These are phyloP conservation scores for Monodelphis domestica DNA, from an alignment of 2,797 vertebrate species.

Conservation along the genomic window DNA sequence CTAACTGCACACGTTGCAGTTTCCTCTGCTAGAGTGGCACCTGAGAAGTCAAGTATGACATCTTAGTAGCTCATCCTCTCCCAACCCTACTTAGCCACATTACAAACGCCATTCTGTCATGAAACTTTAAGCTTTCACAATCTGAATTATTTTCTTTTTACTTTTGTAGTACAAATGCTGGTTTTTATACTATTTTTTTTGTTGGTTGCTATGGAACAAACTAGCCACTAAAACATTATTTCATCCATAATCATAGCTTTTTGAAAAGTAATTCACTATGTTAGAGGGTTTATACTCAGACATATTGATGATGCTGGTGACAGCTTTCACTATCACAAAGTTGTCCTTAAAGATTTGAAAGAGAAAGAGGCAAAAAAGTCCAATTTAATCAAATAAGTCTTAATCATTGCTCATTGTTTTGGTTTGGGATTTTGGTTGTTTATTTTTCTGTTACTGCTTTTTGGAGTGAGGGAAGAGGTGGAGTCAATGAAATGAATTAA, in stretches of 20 bases:
- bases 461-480: no score
- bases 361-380: background rate
- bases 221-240: background rate
- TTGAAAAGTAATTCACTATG: background rate
- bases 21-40: background rate
- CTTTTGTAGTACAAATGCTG: background rate
- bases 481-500: no score
- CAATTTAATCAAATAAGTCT: conserved; percentile 28
- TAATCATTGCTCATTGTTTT: conserved; percentile 1
- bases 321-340: background rate
- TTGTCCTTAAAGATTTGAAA: conserved; percentile 1
- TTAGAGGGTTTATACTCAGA: background rate
- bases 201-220: background rate
- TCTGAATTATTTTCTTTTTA: background rate
- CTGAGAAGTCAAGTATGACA: background rate
- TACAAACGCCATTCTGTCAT: background rate
- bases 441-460: background rate
- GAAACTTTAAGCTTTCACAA: background rate
- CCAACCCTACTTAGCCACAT: background rate
- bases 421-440: conserved; percentile 39
- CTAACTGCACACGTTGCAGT: background rate
- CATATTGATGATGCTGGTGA: background rate
- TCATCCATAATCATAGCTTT: no score
- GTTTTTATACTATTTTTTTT: background rate
- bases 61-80: background rate